A percentile compares a stretch with the other conserved stretches of the same genome.
Evolutionary conservation across 1,140 invertebrate species (phyloP).

Genomic region (Chironomus tepperi): DNA sequence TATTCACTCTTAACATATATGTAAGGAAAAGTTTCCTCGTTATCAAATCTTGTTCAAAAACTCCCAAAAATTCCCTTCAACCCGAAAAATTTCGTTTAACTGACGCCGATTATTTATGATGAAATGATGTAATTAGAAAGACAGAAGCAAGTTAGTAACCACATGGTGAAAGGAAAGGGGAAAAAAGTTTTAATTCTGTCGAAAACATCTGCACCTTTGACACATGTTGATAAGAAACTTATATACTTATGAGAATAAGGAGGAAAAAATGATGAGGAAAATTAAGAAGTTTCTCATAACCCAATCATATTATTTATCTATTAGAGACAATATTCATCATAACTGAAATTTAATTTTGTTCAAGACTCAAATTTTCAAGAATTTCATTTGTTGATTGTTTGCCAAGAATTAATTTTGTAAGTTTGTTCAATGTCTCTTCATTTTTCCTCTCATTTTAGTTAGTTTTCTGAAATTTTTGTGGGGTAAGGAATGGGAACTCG

Average conservation of each 20-base stretch:
- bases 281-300: not conserved
- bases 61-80: too few relatives aligned
- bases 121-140: too few relatives aligned
- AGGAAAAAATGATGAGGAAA: not conserved
- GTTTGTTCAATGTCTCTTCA: not conserved
- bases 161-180: not conserved
- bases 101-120: too few relatives aligned
- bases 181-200: not conserved
- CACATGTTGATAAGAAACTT: too few relatives aligned
- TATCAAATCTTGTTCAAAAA: too few relatives aligned
- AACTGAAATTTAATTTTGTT: not conserved
- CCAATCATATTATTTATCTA: not conserved
- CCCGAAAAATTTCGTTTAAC: too few relatives aligned
- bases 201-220: constrained; percentile 2
- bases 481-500: too few relatives aligned
- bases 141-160: not conserved
- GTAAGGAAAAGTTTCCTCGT: too few relatives aligned
- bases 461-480: too few relatives aligned
- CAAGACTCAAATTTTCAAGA: not conserved
- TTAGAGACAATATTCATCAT: not conserved
- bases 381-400: constrained; percentile 21
- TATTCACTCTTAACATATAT: too few relatives aligned
- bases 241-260: not conserved
- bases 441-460: not conserved
- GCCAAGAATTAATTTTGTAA: constrained; percentile 9